These are phyloP conservation scores for Neotoxoptera formosana DNA, from an alignment of 1,140 invertebrate genomes.

Conservation along the genomic window DNA sequence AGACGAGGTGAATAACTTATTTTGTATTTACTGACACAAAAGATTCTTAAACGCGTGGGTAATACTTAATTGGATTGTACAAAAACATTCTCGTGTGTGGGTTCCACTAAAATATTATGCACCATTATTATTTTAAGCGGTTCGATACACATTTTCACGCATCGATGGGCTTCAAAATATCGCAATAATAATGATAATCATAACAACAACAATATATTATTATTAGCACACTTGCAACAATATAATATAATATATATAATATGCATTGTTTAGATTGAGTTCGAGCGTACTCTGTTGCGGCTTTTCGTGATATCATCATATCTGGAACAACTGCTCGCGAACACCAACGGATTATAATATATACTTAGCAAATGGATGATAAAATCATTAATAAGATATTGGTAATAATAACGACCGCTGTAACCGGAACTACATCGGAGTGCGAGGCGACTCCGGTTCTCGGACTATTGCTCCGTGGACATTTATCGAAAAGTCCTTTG, in stretches of 20 bases:
- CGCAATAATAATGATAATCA: neutral
- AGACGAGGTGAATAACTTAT: neutral
- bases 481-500: no score
- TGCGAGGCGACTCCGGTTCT: no score
- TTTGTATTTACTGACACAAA: neutral
- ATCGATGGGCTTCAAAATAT: neutral
- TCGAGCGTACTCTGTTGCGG: neutral
- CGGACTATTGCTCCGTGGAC: no score
- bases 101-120: neutral
- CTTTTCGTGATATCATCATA: neutral
- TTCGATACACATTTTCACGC: neutral
- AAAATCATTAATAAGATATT: no score
- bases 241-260: no score
- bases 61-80: neutral
- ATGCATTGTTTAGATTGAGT: neutral
- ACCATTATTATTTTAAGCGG: neutral
- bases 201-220: neutral
- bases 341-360: neutral
- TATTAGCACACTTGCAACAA: neutral
- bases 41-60: neutral
- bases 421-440: no score
- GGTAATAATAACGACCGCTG: no score
- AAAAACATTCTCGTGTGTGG: neutral
- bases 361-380: no score
- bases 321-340: neutral